Evolutionary conservation across 2,797 vertebrate species (phyloP).

Genomic region (Coilia nasus): DNA sequence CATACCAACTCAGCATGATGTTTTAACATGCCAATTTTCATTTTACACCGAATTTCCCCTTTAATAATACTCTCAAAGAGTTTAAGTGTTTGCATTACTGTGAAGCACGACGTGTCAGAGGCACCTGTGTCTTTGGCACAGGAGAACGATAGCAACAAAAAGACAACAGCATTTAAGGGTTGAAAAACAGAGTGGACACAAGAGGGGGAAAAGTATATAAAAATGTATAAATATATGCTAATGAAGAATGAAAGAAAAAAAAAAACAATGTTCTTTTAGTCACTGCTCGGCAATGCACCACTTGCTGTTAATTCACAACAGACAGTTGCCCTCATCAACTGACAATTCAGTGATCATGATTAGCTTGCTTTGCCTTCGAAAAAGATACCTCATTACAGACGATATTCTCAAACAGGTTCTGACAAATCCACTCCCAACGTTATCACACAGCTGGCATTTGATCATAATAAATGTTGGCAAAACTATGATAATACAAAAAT

Average conservation of each 20-base stretch:
- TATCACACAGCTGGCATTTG: constrained; percentile 36
- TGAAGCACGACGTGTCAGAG: constrained; percentile 5
- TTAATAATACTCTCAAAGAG: background rate
- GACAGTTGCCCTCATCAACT: constrained; percentile 30
- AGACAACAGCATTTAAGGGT: background rate
- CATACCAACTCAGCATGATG: no score
- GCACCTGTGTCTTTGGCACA: constrained; percentile 30
- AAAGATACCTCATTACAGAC: constrained; percentile 36
- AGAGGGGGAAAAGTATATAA: background rate
- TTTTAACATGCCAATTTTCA: no score
- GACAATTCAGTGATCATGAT: constrained; percentile 23
- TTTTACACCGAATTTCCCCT: no score
- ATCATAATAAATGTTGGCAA: constrained; percentile 33
- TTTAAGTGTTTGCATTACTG: constrained; percentile 5
- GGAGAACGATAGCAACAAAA: background rate
- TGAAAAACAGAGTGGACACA: constrained; percentile 6
- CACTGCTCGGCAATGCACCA: background rate
- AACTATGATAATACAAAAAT: constrained; percentile 34
- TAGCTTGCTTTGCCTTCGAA: constrained; percentile 45
- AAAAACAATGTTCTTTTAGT: background rate
- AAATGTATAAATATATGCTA: constrained; percentile 13
- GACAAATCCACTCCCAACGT: constrained; percentile 10
- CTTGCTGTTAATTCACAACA: background rate
- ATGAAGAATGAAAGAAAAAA: background rate
- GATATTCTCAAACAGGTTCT: constrained; percentile 29